phyloP scores from a whole-genome alignment of 1,140 invertebrate genomes.

The Drosophila lini region DNA sequence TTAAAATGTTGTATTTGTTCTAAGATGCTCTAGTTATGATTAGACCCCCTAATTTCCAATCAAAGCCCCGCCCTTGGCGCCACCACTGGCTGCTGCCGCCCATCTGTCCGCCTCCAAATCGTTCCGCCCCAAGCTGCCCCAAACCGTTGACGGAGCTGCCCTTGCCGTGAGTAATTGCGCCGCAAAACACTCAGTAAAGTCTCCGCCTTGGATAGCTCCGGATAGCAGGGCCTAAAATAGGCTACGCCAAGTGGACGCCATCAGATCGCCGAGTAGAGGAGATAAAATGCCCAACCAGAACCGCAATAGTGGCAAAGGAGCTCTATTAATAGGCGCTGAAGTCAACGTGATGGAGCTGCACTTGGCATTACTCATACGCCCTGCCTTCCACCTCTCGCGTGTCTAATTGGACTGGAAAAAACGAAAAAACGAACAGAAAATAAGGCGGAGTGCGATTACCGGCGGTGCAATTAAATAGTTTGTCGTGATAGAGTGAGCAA shows the following conservation, averaged over 20 bases:
- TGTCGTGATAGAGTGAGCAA: conserved; percentile 79
- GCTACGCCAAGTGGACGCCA: conserved; percentile 29
- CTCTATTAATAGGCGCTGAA: conserved; percentile 74
- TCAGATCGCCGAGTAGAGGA: not conserved
- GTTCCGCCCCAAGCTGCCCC: conserved; percentile 15
- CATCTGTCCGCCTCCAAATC: conserved; percentile 9
- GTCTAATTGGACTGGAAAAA: conserved; percentile 70
- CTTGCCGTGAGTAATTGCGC: conserved; percentile 76
- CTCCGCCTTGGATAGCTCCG: conserved; percentile 11
- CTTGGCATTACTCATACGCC: conserved; percentile 78
- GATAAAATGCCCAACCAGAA: conserved; percentile 6
- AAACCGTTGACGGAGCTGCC: conserved; percentile 49
- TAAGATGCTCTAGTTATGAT: not conserved
- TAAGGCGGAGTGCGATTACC: conserved; percentile 22
- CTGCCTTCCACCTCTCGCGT: conserved; percentile 69
- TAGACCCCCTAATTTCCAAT: not conserved
- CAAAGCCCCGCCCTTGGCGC: not conserved
- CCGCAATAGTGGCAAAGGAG: conserved; percentile 35
- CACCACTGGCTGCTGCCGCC: conserved; percentile 16
- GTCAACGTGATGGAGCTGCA: conserved; percentile 59
- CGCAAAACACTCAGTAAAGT: conserved; percentile 15
- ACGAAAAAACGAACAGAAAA: conserved; percentile 8
- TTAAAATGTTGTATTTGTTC: not conserved
- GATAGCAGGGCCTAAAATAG: conserved; percentile 56
- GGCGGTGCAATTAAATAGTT: conserved; percentile 66